Evolutionary conservation across 2,797 vertebrate species (phyloP), one percentile per base, ranked within the genome.

Genomic region (Botia kubotai): DNA sequence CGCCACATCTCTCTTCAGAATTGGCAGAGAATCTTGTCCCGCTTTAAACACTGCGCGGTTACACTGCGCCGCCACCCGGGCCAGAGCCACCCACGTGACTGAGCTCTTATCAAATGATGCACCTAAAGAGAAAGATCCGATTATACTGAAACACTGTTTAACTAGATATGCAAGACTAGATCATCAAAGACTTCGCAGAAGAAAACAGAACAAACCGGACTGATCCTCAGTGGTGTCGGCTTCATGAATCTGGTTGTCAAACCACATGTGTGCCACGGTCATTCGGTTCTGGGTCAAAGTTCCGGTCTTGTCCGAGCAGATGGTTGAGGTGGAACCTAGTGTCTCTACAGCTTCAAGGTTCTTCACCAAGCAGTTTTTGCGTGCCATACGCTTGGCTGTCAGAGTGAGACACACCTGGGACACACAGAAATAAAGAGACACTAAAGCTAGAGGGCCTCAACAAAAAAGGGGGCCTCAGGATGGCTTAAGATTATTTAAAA

Each of bases 251-350:
- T 98, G 96, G 92, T 97, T 97, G 93, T 97, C 96, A 1, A 97
- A 97, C 96, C 96, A 97, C 96, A 97, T 97, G 90, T 97, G 96
- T 72, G 96, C 96, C 1, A 97, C 96, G 0, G 96, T 97, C 96
- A 97, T 97, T 73, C 96, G 94, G 94, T 97, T 97, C 93, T 97
- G 96, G 71, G 96, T 97, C 85, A 97, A 93, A 48, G 96, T 97
- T 23, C 96, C 96, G 0, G 96, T 97, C 90, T 97, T 97, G 91
- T 97, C 96, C 0, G 96, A 97, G 92, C 96, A 97, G 91, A 97
- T 97, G 90, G 96, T 97, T 58, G 96, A 97, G 0, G 96, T 97
- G 88, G 96, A 97, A 77, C 96, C 96, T 85, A 97, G 90, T 0
- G 96, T 97, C 90, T 97, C 96, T 39, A 97, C 96, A 0, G 96